Conservation (phyloP, 2,888 invertebrate species). For the Entomobrya multifasciata region DNA sequence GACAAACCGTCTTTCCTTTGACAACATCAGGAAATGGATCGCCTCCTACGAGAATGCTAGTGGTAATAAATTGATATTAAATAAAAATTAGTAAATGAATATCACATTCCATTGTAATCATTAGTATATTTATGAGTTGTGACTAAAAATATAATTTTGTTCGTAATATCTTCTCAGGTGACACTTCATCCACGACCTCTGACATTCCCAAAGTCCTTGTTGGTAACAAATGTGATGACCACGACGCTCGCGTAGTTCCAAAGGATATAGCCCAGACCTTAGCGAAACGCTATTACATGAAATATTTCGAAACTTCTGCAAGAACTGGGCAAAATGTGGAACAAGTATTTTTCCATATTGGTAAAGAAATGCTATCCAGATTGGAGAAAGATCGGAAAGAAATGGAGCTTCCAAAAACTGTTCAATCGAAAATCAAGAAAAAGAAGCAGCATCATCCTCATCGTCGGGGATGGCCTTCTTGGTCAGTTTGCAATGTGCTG, state of each 20-base stretch:
- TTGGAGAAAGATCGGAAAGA: background rate
- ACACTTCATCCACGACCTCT: background rate
- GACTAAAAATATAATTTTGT: no score
- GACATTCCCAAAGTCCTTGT: constrained; percentile 63
- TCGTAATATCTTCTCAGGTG: constrained; percentile 16
- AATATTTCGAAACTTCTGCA: constrained; percentile 74
- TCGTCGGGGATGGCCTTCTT: background rate
- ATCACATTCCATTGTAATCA: no score
- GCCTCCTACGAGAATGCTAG: constrained; percentile 50
- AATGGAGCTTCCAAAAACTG: background rate
- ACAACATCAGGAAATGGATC: constrained; percentile 66
- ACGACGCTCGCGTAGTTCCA: constrained; percentile 43
- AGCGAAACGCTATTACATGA: no score
- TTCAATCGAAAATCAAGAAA: background rate
- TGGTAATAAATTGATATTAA: no score
- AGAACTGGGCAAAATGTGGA: constrained; percentile 72
- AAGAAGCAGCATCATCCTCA: background rate
- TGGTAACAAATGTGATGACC: constrained; percentile 71
- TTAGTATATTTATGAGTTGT: no score
- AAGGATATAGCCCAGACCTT: no score
- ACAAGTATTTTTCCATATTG: constrained; percentile 57
- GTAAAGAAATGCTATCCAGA: constrained; percentile 50
- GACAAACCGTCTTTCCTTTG: constrained; percentile 64
- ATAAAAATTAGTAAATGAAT: no score
- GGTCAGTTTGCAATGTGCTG: constrained; percentile 18